Evolutionary conservation across 2,888 invertebrate species (phyloP).

Genomic region (Ypsolopha sequella): DNA sequence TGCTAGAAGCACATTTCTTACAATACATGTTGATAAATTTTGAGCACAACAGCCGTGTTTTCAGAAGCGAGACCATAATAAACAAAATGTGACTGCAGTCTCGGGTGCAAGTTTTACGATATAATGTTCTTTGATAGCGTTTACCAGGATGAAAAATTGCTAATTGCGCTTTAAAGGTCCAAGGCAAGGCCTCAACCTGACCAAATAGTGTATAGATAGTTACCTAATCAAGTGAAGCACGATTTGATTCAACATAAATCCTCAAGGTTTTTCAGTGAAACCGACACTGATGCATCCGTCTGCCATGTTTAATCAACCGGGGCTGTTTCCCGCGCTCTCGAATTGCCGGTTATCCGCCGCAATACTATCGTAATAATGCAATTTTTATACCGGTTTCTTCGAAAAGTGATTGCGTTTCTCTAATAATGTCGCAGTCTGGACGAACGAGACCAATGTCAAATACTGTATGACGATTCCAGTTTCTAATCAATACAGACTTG

Average conservation of each 20-base stretch:
- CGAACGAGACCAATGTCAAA: neutral
- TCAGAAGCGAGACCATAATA: slow-evolving; percentile 33
- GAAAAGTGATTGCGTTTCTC: too few relatives aligned
- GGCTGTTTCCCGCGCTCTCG: slow-evolving; percentile 23
- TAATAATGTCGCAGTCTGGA: neutral
- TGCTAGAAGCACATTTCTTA: slow-evolving; percentile 34
- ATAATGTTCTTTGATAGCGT: too few relatives aligned
- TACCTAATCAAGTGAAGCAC: too few relatives aligned
- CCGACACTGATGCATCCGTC: slow-evolving; percentile 40
- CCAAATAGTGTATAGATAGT: too few relatives aligned
- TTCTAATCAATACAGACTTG: neutral
- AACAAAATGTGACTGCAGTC: slow-evolving; percentile 14
- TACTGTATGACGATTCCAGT: neutral
- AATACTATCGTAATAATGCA: neutral
- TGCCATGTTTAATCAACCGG: slow-evolving; percentile 31
- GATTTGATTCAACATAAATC: slow-evolving; percentile 29
- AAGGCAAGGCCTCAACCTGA: too few relatives aligned
- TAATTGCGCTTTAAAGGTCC: too few relatives aligned
- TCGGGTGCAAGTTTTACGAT: too few relatives aligned
- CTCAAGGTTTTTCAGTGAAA: slow-evolving; percentile 48
- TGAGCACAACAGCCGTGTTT: slow-evolving; percentile 49
- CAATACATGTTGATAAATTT: slow-evolving; percentile 49
- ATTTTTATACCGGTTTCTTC: neutral
- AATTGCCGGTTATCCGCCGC: neutral
- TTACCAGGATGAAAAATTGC: too few relatives aligned